Evolutionary conservation across 1,140 invertebrate species (phyloP).

Genomic region (Diorhabda elongata): DNA sequence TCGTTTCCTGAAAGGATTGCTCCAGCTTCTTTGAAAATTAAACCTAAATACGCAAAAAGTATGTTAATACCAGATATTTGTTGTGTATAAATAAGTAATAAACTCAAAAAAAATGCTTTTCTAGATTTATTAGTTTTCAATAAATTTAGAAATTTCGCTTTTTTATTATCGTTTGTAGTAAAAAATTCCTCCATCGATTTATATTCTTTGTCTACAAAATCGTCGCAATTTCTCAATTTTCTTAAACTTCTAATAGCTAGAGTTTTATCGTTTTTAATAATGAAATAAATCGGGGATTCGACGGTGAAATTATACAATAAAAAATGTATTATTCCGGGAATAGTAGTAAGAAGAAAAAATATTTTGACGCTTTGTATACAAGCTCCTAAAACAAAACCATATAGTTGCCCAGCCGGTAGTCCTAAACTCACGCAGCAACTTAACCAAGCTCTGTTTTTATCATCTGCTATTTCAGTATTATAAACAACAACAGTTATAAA

Average conservation of each 20-base stretch:
- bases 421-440: not conserved
- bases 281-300: not conserved
- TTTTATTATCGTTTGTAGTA: too few species aligned
- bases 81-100: not conserved
- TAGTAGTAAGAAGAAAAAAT: not conserved
- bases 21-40: constrained; percentile 4
- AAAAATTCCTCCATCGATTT: not conserved
- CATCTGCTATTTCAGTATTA: not conserved
- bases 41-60: not conserved
- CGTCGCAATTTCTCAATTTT: not conserved
- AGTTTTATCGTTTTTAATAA: not conserved
- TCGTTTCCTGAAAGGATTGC: not conserved
- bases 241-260: not conserved
- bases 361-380: not conserved
- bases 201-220: not conserved
- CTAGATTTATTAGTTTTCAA: too few species aligned
- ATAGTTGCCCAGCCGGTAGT: not conserved
- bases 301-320: not conserved
- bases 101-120: too few species aligned
- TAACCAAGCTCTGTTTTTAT: not conserved
- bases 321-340: not conserved
- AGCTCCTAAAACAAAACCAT: not conserved
- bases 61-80: not conserved
- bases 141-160: too few species aligned
- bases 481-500: not conserved